phyloP scores from a whole-genome alignment of 1,140 invertebrate species.

The Anthonomus grandis region DNA sequence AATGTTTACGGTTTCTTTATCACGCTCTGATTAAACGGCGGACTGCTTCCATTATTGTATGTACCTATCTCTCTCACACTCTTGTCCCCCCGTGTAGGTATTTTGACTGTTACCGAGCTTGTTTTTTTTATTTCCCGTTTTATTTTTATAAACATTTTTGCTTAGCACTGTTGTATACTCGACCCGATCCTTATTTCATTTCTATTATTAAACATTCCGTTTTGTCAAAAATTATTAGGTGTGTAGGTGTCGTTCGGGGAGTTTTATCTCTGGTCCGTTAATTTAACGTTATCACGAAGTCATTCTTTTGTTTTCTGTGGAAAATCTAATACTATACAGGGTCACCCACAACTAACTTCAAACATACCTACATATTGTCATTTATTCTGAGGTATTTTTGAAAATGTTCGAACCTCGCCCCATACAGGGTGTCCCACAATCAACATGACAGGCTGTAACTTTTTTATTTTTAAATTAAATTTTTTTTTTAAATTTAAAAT shows the following conservation, averaged over 20 bases:
- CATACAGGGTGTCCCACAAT: no score
- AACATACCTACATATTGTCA: neutral
- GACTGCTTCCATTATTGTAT: neutral
- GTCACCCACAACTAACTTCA: neutral
- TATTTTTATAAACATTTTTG: neutral
- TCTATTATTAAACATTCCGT: constrained; percentile 16
- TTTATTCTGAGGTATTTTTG: no score
- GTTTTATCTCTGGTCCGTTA: neutral
- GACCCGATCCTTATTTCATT: constrained; percentile 6
- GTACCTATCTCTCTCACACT: neutral
- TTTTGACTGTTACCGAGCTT: neutral
- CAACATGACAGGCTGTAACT: no score
- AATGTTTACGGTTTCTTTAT: constrained; percentile 12
- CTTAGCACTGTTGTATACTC: neutral
- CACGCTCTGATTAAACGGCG: neutral
- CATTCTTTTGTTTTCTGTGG: no score
- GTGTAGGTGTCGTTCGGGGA: neutral
- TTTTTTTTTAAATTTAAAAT: no score
- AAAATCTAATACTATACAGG: no score
- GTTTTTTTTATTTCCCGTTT: neutral
- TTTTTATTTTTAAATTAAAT: no score
- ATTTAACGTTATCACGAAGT: no score
- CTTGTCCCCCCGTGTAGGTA: neutral
- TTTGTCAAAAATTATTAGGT: neutral
- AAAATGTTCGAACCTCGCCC: no score